Conservation (phyloP, 2,888 invertebrate species). For the Campoplex nolae region DNA sequence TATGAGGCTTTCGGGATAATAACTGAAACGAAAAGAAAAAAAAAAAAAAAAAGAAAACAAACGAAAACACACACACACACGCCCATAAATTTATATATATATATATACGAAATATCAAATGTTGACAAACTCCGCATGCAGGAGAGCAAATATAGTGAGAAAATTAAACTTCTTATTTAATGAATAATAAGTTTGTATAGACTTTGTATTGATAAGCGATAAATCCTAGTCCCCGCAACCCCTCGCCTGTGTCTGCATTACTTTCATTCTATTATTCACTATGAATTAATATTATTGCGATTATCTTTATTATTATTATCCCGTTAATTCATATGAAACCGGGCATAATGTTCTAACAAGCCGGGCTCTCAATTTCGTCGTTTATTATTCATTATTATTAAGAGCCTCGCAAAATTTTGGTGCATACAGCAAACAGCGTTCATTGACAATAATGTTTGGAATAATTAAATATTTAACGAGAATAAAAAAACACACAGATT, state of each 20-base stretch:
- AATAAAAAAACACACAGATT: not conserved
- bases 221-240: slow-evolving; percentile 64
- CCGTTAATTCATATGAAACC: not conserved
- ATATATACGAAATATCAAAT: slow-evolving; percentile 33
- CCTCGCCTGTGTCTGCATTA: slow-evolving; percentile 52
- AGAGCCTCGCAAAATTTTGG: slow-evolving; percentile 40
- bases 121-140: slow-evolving; percentile 59
- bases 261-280: slow-evolving; percentile 30
- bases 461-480: not conserved
- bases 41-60: not conserved
- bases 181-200: slow-evolving; percentile 64
- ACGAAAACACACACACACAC: not conserved
- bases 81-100: slow-evolving; percentile 6
- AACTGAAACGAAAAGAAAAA: not conserved
- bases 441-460: slow-evolving; percentile 61
- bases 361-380: slow-evolving; percentile 47
- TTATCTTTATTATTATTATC: not conserved
- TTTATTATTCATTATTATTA: slow-evolving; percentile 24
- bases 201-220: slow-evolving; percentile 64
- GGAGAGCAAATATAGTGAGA: slow-evolving; percentile 65
- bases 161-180: slow-evolving; percentile 62
- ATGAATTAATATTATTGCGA: slow-evolving; percentile 38
- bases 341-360: slow-evolving; percentile 33
- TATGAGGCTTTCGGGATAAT: slow-evolving; percentile 54
- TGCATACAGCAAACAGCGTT: slow-evolving; percentile 50